phyloP scores from a whole-genome alignment of 2,888 invertebrate genomes.

The Synergus gifuensis region DNA sequence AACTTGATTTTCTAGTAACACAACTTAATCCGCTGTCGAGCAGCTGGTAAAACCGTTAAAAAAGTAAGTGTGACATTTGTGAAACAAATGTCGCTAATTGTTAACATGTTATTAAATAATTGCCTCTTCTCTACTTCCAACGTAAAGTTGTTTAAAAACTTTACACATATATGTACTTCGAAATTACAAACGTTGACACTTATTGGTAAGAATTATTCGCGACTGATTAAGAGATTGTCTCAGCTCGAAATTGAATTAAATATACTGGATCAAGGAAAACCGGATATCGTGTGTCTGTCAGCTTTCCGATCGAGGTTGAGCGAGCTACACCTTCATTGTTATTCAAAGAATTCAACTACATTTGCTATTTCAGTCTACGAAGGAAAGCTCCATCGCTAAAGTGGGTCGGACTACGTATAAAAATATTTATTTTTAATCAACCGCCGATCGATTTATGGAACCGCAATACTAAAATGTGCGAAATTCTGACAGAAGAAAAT shows the following conservation, averaged over 20 bases:
- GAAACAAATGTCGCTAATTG: neutral
- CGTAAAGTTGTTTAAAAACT: too few relatives aligned
- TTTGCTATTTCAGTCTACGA: slow-evolving; percentile 45
- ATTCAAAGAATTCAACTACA: slow-evolving; percentile 35
- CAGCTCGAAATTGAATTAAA: slow-evolving; percentile 32
- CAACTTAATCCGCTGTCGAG: slow-evolving; percentile 1
- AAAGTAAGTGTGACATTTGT: neutral
- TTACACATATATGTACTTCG: too few relatives aligned
- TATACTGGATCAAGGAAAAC: slow-evolving; percentile 49
- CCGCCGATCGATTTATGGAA: slow-evolving; percentile 47
- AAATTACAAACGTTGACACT: neutral
- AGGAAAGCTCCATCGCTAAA: slow-evolving; percentile 43
- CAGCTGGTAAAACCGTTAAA: slow-evolving; percentile 12
- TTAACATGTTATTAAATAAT: neutral
- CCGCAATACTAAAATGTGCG: slow-evolving; percentile 43
- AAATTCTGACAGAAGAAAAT: neutral
- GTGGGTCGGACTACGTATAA: slow-evolving; percentile 45
- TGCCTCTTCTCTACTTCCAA: neutral
- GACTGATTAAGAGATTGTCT: slow-evolving; percentile 16
- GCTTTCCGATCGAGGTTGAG: slow-evolving; percentile 1
- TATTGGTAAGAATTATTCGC: neutral
- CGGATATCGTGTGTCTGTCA: slow-evolving; percentile 48
- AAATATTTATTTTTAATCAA: slow-evolving; percentile 48
- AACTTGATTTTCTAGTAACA: slow-evolving; percentile 36
- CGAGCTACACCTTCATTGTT: slow-evolving; percentile 39